A percentile compares a stretch with the other conserved stretches of the same genome.
Conservation (phyloP, 2,797 vertebrate genomes). For the Myioborus miniatus region DNA sequence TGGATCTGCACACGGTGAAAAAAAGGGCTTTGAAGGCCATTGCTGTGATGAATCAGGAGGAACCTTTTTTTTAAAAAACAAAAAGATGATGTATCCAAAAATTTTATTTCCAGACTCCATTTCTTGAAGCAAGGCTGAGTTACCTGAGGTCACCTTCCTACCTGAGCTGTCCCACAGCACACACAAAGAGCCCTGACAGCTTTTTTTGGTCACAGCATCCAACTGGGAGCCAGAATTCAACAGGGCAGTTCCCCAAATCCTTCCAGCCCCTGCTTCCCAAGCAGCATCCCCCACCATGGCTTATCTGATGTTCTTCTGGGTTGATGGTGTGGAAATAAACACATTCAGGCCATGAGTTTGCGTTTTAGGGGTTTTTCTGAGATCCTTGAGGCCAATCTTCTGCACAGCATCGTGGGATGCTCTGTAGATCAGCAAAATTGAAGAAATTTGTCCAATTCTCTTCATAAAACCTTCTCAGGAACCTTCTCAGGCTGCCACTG, state of each 20-base stretch:
- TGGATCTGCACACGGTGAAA: neutral
- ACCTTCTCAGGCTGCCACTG: neutral
- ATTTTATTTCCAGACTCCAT: neutral
- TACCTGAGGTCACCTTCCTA: neutral
- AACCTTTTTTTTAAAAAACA: neutral
- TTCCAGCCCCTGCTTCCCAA: neutral
- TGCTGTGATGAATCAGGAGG: neutral
- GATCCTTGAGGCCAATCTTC: neutral
- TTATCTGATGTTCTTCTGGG: neutral
- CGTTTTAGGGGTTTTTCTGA: neutral
- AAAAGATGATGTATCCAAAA: neutral
- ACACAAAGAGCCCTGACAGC: neutral
- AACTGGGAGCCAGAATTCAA: neutral
- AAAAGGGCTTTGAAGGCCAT: neutral
- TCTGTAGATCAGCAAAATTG: neutral
- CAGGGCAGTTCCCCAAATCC: neutral
- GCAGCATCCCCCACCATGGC: neutral
- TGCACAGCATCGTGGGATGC: fast-evolving
- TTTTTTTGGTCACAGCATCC: neutral
- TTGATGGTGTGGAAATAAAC: neutral
- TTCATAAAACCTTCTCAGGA: neutral
- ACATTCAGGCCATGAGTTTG: fast-evolving
- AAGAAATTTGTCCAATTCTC: neutral
- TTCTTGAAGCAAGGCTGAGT: neutral
- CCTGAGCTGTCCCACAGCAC: neutral